phyloP scores from a whole-genome alignment of 2,113 vertebrate species.

The Osmerus eperlanus region DNA sequence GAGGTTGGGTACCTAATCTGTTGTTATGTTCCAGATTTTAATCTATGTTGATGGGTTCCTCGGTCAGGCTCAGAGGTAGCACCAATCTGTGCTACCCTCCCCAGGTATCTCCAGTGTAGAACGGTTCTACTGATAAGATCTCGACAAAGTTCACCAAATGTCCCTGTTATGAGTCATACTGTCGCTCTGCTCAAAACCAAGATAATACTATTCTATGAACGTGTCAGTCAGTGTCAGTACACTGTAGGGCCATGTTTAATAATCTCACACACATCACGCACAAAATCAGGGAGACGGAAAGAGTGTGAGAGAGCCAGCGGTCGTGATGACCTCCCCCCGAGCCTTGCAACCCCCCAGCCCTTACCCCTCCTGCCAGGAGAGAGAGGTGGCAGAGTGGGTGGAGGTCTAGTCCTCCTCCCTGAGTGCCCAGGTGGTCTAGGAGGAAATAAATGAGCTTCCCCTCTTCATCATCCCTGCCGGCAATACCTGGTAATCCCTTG shows the following conservation, averaged over 20 bases:
- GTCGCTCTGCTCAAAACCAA: too few species aligned
- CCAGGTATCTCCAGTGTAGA: too few species aligned
- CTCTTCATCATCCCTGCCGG: slow-evolving; percentile 49
- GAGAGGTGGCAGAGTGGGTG: slow-evolving; percentile 47
- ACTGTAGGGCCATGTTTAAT: too few species aligned
- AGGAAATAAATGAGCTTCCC: slow-evolving; percentile 66
- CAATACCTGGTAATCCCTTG: slow-evolving; percentile 58
- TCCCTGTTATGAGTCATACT: too few species aligned
- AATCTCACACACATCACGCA: too few species aligned
- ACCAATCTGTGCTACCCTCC: too few species aligned
- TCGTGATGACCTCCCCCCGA: slow-evolving; percentile 16
- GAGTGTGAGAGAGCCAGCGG: neutral
- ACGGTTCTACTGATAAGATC: too few species aligned
- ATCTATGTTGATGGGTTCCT: neutral
- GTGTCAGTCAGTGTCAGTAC: too few species aligned
- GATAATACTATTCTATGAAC: too few species aligned
- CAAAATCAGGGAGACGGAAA: too few species aligned
- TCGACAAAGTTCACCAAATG: too few species aligned
- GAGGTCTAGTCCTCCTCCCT: slow-evolving; percentile 40
- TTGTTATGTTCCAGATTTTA: neutral
- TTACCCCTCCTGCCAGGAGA: slow-evolving; percentile 18
- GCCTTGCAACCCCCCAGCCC: neutral
- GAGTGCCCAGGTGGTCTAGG: slow-evolving; percentile 65
- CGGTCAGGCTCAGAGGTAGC: too few species aligned
- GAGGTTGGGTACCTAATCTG: neutral